A percentile compares a stretch with the other conserved stretches of the same genome.
Conservation (phyloP, 2,797 vertebrate genomes). For the Sandelia bainsii region DNA sequence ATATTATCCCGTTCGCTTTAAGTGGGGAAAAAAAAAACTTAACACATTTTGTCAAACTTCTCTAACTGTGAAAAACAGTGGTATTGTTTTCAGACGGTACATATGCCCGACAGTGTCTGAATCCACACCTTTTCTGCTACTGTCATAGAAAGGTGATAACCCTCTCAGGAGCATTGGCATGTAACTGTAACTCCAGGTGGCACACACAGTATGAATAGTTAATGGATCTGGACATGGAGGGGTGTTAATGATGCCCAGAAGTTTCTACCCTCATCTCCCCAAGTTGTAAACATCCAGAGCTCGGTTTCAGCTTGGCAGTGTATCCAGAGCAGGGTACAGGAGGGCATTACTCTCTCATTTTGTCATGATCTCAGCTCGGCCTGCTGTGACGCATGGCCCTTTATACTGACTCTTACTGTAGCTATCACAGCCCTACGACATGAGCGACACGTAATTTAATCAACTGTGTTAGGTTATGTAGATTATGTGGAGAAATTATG, state of each 20-base stretch:
- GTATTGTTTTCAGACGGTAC: slow-evolving; percentile 33
- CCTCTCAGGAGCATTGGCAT: slow-evolving; percentile 80
- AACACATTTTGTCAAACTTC: slow-evolving; percentile 6
- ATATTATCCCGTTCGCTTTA: slow-evolving; percentile 10
- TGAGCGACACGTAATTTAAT: slow-evolving; percentile 54
- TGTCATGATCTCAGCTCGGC: slow-evolving; percentile 70
- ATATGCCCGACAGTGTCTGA: slow-evolving; percentile 64
- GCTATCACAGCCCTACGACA: slow-evolving; percentile 8
- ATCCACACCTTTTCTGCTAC: slow-evolving; percentile 81
- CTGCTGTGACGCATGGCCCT: slow-evolving; percentile 67
- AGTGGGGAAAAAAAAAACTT: slow-evolving; percentile 6
- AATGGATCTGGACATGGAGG: slow-evolving; percentile 84
- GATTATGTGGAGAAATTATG: slow-evolving; percentile 28
- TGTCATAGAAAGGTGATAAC: slow-evolving; percentile 85
- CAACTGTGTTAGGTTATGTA: slow-evolving; percentile 10
- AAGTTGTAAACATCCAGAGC: slow-evolving; percentile 83
- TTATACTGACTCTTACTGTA: slow-evolving; percentile 46
- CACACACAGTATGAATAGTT: slow-evolving; percentile 88
- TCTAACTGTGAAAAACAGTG: slow-evolving; percentile 9
- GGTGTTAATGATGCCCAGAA: slow-evolving; percentile 86
- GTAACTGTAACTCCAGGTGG: slow-evolving; percentile 88
- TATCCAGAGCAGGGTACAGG: slow-evolving; percentile 71
- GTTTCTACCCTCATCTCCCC: slow-evolving; percentile 83
- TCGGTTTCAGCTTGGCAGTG: slow-evolving; percentile 81
- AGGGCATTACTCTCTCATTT: slow-evolving; percentile 76